phyloP scores from a whole-genome alignment of 2,113 vertebrate genomes.

The Panthera uncia region DNA sequence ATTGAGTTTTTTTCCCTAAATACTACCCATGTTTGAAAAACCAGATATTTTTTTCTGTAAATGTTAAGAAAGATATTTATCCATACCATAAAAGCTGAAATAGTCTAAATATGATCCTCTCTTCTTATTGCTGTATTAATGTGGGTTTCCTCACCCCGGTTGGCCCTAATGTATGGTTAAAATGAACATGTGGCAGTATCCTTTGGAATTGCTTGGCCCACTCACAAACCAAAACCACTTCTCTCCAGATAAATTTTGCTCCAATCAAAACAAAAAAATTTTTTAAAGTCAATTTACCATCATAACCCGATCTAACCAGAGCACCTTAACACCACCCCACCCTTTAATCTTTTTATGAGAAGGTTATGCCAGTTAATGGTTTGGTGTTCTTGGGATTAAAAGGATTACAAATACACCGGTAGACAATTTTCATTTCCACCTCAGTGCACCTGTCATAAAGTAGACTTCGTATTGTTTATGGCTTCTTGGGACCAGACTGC shows the following conservation, averaged over 20 bases:
- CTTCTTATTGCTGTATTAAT: not conserved
- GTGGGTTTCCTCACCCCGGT: not conserved
- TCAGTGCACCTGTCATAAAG: conserved; percentile 43
- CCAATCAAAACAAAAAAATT: conserved; percentile 69
- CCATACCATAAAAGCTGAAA: not conserved
- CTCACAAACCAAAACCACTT: conserved; percentile 31
- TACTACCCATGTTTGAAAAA: not conserved
- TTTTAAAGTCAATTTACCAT: conserved; percentile 87
- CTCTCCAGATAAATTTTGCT: conserved; percentile 79
- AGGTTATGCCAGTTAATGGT: conserved; percentile 80
- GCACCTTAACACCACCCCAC: conserved; percentile 77
- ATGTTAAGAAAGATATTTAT: not conserved
- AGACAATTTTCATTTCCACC: conserved; percentile 70
- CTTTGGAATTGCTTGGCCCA: conserved; percentile 39
- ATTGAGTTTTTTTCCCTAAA: not conserved
- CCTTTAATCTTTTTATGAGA: conserved; percentile 85
- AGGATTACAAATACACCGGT: conserved; percentile 73
- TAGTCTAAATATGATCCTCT: not conserved
- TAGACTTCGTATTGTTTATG: conserved; percentile 37
- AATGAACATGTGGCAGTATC: not conserved
- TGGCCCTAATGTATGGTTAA: not conserved
- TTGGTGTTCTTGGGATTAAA: conserved; percentile 74
- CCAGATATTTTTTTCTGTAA: not conserved
- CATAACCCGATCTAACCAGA: conserved; percentile 79
- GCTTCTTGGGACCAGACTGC: conserved; percentile 57